Evolutionary conservation across 1,140 invertebrate species (phyloP).

Genomic region (Portunus trituberculatus): DNA sequence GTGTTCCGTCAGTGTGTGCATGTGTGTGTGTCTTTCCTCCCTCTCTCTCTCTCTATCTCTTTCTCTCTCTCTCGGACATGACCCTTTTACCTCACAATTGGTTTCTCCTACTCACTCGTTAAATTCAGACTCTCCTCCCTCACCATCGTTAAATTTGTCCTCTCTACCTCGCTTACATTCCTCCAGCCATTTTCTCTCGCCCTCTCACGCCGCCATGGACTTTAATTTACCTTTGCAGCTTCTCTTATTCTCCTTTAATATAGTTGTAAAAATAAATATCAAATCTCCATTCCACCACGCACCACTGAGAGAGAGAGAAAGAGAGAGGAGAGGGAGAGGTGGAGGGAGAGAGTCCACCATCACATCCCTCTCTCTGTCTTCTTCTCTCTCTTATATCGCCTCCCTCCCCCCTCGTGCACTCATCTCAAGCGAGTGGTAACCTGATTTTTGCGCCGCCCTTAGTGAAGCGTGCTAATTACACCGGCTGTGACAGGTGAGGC

Average conservation of each 20-base stretch:
- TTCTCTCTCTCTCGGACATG: constrained; percentile 35
- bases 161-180: background rate
- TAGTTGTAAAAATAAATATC: no score
- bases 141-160: background rate
- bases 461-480: constrained; percentile 13
- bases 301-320: background rate
- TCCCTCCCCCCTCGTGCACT: background rate
- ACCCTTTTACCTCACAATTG: background rate
- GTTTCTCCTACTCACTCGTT: background rate
- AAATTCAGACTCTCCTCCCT: background rate
- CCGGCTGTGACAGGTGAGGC: background rate
- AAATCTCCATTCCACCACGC: background rate
- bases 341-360: background rate
- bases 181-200: background rate
- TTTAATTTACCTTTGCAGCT: no score
- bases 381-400: background rate
- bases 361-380: background rate
- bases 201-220: background rate
- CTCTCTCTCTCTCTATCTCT: constrained; percentile 47
- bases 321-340: background rate
- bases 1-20: no score
- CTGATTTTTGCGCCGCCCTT: background rate
- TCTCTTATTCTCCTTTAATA: no score
- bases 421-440: background rate
- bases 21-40: background rate